These are phyloP conservation scores for Plebejus argus DNA, from an alignment of 2,888 invertebrate genomes.

Conservation along the genomic window DNA sequence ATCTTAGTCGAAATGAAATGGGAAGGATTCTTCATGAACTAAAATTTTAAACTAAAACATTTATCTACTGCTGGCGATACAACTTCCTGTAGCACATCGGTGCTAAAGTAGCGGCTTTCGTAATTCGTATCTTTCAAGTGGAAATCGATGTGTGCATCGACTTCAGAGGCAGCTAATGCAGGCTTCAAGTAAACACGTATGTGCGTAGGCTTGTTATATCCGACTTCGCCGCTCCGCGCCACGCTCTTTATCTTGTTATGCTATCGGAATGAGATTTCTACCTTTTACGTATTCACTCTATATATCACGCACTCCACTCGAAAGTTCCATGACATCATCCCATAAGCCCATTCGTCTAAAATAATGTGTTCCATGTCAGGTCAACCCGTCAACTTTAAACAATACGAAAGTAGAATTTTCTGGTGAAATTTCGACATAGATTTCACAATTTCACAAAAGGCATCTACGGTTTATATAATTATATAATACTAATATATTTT, in stretches of 20 bases:
- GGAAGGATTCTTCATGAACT: no score
- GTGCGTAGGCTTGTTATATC: conserved; percentile 74
- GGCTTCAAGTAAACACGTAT: conserved; percentile 75
- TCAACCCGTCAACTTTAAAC: neutral
- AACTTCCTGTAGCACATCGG: neutral
- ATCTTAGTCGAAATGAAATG: no score
- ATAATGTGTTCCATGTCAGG: neutral
- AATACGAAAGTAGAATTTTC: neutral
- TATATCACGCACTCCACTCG: conserved; percentile 47
- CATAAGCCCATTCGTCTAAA: neutral
- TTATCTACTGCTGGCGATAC: neutral
- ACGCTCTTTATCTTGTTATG: conserved; percentile 80
- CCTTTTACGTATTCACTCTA: conserved; percentile 63
- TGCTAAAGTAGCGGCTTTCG: conserved; percentile 1
- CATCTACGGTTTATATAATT: neutral
- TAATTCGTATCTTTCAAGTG: conserved; percentile 29
- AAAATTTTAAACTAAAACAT: neutral
- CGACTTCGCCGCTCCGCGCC: conserved; percentile 72
- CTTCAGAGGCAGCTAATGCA: conserved; percentile 56
- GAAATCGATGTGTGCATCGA: conserved; percentile 40
- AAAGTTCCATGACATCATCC: conserved; percentile 40
- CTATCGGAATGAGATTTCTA: conserved; percentile 75
- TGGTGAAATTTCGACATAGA: conserved; percentile 16
- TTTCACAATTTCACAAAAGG: conserved; percentile 24
- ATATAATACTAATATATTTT: no score